A percentile compares a stretch with the other conserved stretches of the same genome.
Evolutionary conservation across 2,888 invertebrate genomes (phyloP).

Genomic region (Sclerodermus sp.): DNA sequence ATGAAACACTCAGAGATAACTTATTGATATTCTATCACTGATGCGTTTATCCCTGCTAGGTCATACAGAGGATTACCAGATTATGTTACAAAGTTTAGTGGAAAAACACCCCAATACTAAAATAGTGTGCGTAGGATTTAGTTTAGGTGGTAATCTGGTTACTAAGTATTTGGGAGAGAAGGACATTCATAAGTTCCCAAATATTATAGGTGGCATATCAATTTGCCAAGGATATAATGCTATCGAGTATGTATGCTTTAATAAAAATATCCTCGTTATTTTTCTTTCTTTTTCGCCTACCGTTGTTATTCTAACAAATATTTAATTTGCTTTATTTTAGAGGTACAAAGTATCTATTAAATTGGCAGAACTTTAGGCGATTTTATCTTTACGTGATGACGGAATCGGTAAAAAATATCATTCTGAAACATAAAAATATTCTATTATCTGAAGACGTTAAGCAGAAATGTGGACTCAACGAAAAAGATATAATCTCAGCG

Average conservation of each 20-base stretch:
- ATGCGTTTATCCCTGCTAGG: constrained; percentile 67
- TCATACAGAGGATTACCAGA: constrained; percentile 84
- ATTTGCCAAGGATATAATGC: constrained; percentile 95
- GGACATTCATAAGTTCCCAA: constrained; percentile 65
- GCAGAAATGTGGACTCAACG: constrained; percentile 69
- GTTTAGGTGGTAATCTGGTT: constrained; percentile 90
- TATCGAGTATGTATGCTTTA: constrained; percentile 70
- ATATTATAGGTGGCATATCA: constrained; percentile 86
- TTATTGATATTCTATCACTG: no score
- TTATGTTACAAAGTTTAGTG: constrained; percentile 76
- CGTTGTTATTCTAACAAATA: no score
- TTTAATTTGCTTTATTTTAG: constrained; percentile 59
- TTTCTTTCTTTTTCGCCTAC: neutral
- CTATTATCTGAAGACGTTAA: constrained; percentile 76
- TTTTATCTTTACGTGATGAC: constrained; percentile 92
- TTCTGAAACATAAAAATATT: constrained; percentile 79
- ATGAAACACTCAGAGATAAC: no score
- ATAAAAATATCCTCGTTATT: neutral
- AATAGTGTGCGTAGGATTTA: constrained; percentile 86
- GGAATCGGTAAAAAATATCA: constrained; percentile 85
- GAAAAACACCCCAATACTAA: constrained; percentile 75
- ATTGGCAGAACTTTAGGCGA: constrained; percentile 88
- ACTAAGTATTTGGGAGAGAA: constrained; percentile 89
- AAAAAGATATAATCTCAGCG: constrained; percentile 80
- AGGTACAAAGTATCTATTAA: constrained; percentile 76